These are phyloP conservation scores for Eidolon helvum DNA, from an alignment of 2,113 vertebrate species.

Conservation along the genomic window DNA sequence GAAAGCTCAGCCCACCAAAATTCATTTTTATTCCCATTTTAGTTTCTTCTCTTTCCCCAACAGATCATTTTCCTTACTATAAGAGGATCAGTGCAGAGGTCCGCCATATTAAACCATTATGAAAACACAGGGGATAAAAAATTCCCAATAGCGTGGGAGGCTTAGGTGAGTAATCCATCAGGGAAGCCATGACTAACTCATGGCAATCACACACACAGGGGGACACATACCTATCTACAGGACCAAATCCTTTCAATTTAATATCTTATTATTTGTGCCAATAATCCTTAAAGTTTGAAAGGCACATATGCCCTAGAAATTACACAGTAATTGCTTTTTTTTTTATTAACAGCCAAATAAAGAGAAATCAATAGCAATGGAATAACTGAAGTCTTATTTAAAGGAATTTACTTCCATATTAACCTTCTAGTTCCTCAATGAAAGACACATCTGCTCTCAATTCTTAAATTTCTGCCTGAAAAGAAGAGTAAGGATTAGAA, in stretches of 20 bases:
- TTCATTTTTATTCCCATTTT: constrained; percentile 1
- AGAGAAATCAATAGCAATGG: background rate
- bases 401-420: background rate
- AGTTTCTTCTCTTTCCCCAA: background rate
- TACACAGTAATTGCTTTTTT: background rate
- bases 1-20: background rate
- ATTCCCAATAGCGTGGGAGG: background rate
- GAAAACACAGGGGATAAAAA: background rate
- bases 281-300: background rate
- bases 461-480: background rate
- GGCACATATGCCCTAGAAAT: background rate
- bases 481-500: background rate
- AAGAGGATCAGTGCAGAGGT: background rate
- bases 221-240: background rate
- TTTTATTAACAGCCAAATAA: background rate
- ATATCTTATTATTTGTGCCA: background rate
- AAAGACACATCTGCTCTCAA: background rate
- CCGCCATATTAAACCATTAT: background rate
- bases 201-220: background rate
- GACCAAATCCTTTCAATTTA: background rate
- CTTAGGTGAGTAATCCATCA: background rate
- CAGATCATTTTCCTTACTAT: background rate
- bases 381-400: background rate
- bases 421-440: background rate
- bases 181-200: background rate